Evolutionary conservation across 2,797 vertebrate species (phyloP).

Genomic region (Coccyzus lansbergi): DNA sequence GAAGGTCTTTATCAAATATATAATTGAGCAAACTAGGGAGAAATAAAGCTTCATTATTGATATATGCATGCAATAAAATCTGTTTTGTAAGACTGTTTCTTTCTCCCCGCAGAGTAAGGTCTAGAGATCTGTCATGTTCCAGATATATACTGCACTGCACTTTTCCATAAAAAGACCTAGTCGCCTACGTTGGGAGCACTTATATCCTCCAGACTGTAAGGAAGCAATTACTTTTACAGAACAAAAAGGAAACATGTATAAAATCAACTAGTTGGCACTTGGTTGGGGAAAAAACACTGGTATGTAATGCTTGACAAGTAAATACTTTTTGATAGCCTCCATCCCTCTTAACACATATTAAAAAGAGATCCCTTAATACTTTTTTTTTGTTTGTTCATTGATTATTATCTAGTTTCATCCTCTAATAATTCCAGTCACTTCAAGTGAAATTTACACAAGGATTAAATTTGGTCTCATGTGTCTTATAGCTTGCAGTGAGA

Average conservation of each 20-base stretch:
- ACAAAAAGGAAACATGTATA: background rate
- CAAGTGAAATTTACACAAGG: background rate
- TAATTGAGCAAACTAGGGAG: background rate
- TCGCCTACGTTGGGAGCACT: background rate
- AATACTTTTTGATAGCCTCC: background rate
- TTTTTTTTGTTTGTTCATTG: background rate
- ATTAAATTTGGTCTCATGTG: slow-evolving; percentile 9
- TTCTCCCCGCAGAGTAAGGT: background rate
- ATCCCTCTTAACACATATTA: background rate
- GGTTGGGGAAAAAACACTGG: background rate
- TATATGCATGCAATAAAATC: background rate
- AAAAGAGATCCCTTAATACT: background rate
- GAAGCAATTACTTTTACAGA: background rate
- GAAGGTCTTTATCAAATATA: background rate
- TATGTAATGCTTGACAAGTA: background rate
- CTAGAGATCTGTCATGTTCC: background rate
- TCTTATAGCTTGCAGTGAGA: slow-evolving; percentile 52
- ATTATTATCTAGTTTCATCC: background rate
- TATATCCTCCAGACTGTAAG: background rate
- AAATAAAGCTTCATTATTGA: background rate
- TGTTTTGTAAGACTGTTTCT: background rate
- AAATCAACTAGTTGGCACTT: background rate
- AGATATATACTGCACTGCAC: background rate
- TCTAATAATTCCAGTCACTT: background rate
- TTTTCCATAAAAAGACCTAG: background rate